Percentiles rank a stretch among this genome's conserved stretches.
Evolutionary conservation across 2,797 vertebrate species (phyloP).

Genomic region (Aselliscus stoliczkanus): DNA sequence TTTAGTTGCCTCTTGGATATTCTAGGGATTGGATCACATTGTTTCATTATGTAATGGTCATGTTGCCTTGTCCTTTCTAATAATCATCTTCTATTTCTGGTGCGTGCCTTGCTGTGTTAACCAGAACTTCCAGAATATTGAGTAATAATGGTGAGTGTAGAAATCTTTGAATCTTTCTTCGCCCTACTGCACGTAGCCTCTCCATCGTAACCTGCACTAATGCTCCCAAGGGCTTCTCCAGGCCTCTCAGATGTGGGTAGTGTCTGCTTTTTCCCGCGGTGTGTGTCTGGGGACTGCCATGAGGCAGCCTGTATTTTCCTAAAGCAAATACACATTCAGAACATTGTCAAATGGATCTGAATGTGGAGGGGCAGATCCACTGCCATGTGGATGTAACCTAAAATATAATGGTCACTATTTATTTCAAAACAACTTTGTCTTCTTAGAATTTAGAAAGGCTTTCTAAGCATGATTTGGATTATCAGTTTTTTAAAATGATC

Average conservation of each 20-base stretch:
- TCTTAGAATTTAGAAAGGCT: not conserved
- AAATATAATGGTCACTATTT: not conserved
- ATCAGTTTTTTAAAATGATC: not conserved
- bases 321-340: not conserved
- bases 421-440: not conserved
- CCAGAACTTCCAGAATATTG: not conserved
- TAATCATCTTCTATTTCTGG: not conserved
- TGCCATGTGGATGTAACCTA: not conserved
- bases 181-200: rapidly evolving
- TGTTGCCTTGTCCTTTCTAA: not conserved
- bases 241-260: not conserved
- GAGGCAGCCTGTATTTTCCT: not conserved
- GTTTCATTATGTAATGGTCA: not conserved
- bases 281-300: rapidly evolving
- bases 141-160: not conserved
- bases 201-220: rapidly evolving
- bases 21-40: not conserved
- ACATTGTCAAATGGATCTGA: not conserved
- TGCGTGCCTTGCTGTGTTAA: not conserved
- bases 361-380: not conserved
- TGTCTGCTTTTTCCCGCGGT: not conserved
- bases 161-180: not conserved
- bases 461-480: not conserved
- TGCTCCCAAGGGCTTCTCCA: rapidly evolving
- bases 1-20: not conserved